Base-by-base conservation (phyloP, 2,888 invertebrate species). In the Xestia rhomboidea region DNA sequence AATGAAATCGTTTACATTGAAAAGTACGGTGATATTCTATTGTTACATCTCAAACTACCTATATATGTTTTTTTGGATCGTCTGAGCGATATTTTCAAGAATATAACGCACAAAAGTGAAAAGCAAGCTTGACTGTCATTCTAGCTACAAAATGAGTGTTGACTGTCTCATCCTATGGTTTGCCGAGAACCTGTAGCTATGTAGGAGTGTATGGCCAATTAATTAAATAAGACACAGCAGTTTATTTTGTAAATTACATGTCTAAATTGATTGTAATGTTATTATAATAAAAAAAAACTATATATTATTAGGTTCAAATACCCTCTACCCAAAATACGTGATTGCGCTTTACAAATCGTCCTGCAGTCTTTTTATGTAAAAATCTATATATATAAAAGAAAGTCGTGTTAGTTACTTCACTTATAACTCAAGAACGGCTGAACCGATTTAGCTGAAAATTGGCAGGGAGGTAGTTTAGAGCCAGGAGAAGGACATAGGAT, bases 281-380 rank as follows among this genome's bases (percentile, higher is more conserved):
- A 13, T n/a, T n/a, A 5, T 54, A n/a, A 4, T 4, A n/a, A 51
- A n/a, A 24, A 49, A 49, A 49, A 2, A 49, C 51, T 3, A n/a
- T 54, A n/a, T n/a, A 54, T 18, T 30, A 60, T 30, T 30, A 18
- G n/a, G n/a, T n/a, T n/a, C 57, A 60, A 63, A 54, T 46, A 54
- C 44, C 18, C 49, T 76, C 10, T 21, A 1, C 54, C 54, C 41
- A 76, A 54, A 27, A 15, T 21, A 76, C 54, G 0, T 76, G 24
- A 38, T 64, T 57, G n/a, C 5, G 63, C 5, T 41, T 49, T 38
- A 69, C 0, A 62, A 57, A 30, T 41, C 34, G 34, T 60, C 1
- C 13, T 49, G 49, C 83, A 60, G 34, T 49, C 49, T 66, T 34
- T n/a, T 18, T 34, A 74, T 0, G 15, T 41, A 34, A 54, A 63